Percentiles rank a stretch among this genome's conserved stretches.
phyloP scores from a whole-genome alignment of 1,140 invertebrate genomes.

The Magallana ariakensis region DNA sequence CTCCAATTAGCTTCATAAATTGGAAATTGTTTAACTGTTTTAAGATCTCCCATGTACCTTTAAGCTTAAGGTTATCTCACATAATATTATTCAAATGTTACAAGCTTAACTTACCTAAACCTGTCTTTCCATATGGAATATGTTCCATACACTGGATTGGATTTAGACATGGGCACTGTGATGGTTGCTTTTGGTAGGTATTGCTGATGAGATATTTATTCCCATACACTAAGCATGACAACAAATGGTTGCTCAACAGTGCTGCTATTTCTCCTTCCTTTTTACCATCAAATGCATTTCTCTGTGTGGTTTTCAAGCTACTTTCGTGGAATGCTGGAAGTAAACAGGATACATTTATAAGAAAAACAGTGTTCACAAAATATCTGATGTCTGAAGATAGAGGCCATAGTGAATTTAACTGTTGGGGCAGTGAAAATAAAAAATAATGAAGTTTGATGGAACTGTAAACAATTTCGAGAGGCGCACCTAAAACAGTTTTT shows the following conservation, averaged over 20 bases:
- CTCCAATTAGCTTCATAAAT: too few species aligned
- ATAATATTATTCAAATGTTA: too few species aligned
- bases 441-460: too few species aligned
- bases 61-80: too few species aligned
- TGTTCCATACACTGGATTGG: slow-evolving; percentile 12
- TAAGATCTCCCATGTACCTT: too few species aligned
- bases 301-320: neutral
- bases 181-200: slow-evolving; percentile 5
- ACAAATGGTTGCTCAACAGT: slow-evolving; percentile 20
- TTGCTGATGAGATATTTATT: slow-evolving; percentile 34
- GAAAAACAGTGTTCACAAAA: too few species aligned
- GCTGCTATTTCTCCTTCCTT: slow-evolving; percentile 6
- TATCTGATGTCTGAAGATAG: too few species aligned
- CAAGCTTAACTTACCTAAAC: neutral
- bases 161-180: slow-evolving; percentile 29
- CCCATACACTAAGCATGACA: slow-evolving; percentile 36
- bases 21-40: too few species aligned
- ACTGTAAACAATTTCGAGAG: too few species aligned
- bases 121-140: neutral
- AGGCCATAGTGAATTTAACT: too few species aligned
- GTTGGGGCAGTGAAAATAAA: too few species aligned
- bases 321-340: slow-evolving; percentile 1
- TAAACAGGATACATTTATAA: neutral
- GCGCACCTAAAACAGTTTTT: too few species aligned
- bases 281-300: slow-evolving; percentile 8